A percentile compares a stretch with the other conserved stretches of the same genome.
Conservation (phyloP, 1,140 invertebrate genomes). For the Drosophila ananassae region DNA sequence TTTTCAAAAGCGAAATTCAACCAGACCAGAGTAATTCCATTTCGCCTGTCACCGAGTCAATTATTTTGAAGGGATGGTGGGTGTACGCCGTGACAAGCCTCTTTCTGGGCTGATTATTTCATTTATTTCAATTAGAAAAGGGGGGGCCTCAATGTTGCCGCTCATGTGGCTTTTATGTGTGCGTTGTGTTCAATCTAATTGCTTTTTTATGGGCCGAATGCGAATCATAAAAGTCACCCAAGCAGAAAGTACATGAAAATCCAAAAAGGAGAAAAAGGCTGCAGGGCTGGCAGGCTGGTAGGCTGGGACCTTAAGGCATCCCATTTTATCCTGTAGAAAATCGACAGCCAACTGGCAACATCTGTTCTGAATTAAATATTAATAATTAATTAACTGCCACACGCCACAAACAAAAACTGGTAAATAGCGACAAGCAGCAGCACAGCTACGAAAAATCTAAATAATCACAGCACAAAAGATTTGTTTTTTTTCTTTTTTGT, state of each 20-base stretch:
- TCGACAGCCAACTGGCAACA: slow-evolving; percentile 25
- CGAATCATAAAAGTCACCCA: slow-evolving; percentile 42
- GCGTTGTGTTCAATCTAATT: slow-evolving; percentile 63
- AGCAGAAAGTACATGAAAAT: slow-evolving; percentile 10
- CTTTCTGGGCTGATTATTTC: slow-evolving; percentile 44
- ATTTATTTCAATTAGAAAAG: slow-evolving; percentile 58
- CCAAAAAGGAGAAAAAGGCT: slow-evolving; percentile 5
- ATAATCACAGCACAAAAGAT: not conserved
- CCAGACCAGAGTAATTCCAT: slow-evolving; percentile 1
- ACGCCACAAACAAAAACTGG: not conserved
- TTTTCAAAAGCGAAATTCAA: not conserved
- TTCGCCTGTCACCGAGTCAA: slow-evolving; percentile 2
- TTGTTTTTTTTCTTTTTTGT: no score
- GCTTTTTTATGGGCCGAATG: slow-evolving; percentile 57
- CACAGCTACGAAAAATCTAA: not conserved
- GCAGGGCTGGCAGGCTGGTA: not conserved
- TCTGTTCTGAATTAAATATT: slow-evolving; percentile 64
- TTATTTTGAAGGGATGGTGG: not conserved
- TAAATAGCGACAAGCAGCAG: not conserved
- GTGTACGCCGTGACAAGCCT: not conserved
- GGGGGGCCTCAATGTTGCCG: slow-evolving; percentile 2
- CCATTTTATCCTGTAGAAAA: not conserved
- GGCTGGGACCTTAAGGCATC: not conserved
- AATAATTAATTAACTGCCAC: slow-evolving; percentile 61
- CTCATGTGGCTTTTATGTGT: slow-evolving; percentile 65